phyloP scores from a whole-genome alignment of 2,113 vertebrate genomes.

The Embiotoca jacksoni region DNA sequence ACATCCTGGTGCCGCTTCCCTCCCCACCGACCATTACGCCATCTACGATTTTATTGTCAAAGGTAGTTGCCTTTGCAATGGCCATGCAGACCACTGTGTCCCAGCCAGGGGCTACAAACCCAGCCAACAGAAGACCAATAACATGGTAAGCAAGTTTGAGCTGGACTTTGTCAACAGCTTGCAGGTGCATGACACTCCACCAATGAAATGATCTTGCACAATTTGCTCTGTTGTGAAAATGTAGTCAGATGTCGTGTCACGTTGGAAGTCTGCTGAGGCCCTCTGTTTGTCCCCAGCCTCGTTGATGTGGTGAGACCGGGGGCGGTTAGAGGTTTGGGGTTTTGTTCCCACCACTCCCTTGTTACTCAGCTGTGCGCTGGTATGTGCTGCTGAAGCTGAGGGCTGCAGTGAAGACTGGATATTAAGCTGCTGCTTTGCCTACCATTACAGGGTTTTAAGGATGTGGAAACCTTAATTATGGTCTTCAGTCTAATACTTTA shows the following conservation, averaged over 20 bases:
- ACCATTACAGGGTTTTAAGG: slow-evolving; percentile 70
- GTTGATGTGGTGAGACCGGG: slow-evolving; percentile 33
- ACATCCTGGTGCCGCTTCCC: slow-evolving; percentile 54
- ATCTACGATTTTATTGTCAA: slow-evolving; percentile 94
- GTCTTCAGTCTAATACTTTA: slow-evolving; percentile 66
- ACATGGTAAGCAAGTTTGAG: slow-evolving; percentile 84
- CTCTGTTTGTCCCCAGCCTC: slow-evolving; percentile 18
- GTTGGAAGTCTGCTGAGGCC: not conserved
- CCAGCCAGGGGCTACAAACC: slow-evolving; percentile 82
- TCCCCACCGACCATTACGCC: slow-evolving; percentile 85
- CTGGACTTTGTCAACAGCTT: slow-evolving; percentile 10
- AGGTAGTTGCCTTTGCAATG: slow-evolving; percentile 94
- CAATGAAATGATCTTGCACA: not conserved
- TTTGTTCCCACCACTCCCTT: slow-evolving; percentile 60
- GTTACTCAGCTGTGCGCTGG: slow-evolving; percentile 46
- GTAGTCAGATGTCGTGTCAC: slow-evolving; percentile 9
- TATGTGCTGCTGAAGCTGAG: slow-evolving; percentile 40
- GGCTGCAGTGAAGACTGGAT: slow-evolving; percentile 54
- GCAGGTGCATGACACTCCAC: slow-evolving; percentile 1
- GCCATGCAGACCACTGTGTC: slow-evolving; percentile 90
- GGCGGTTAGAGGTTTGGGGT: slow-evolving; percentile 18
- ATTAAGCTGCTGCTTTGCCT: slow-evolving; percentile 60
- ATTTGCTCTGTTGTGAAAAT: slow-evolving; percentile 29
- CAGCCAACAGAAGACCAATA: slow-evolving; percentile 75
- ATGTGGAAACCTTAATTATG: slow-evolving; percentile 74